These are phyloP conservation scores for Shinisaurus crocodilurus DNA, from an alignment of 2,113 vertebrate genomes.

Conservation along the genomic window DNA sequence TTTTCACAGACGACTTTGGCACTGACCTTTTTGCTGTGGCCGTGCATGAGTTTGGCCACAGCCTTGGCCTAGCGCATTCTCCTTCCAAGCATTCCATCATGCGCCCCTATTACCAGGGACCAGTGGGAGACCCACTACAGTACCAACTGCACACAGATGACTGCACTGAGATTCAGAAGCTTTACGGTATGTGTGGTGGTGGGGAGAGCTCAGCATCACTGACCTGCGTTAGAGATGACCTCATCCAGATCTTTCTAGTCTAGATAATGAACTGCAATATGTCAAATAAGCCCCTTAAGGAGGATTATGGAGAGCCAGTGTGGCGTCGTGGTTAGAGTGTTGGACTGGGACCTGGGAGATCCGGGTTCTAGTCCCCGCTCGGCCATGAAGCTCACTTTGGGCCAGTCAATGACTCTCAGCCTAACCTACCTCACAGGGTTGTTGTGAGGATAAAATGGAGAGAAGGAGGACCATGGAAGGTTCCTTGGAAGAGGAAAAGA, in stretches of 20 bases:
- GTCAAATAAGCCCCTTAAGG: neutral
- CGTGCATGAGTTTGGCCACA: conserved; percentile 81
- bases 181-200: conserved; percentile 65
- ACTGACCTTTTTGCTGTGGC: conserved; percentile 81
- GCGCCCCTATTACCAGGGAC: conserved; percentile 82
- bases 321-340: too few species aligned
- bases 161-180: conserved; percentile 64
- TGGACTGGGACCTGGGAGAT: too few species aligned
- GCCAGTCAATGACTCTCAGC: too few species aligned
- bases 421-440: too few species aligned
- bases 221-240: neutral
- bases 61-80: conserved; percentile 79
- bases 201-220: neutral
- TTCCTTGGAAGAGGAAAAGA: too few species aligned
- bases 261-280: neutral
- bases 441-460: too few species aligned
- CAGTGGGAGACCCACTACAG: conserved; percentile 76
- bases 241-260: neutral
- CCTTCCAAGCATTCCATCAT: conserved; percentile 78
- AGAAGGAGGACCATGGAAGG: too few species aligned
- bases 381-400: too few species aligned
- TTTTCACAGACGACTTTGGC: conserved; percentile 70
- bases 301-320: too few species aligned
- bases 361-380: too few species aligned
- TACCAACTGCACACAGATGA: conserved; percentile 68